Conservation (phyloP, 2,888 invertebrate genomes). For the Cantharis nigra region DNA sequence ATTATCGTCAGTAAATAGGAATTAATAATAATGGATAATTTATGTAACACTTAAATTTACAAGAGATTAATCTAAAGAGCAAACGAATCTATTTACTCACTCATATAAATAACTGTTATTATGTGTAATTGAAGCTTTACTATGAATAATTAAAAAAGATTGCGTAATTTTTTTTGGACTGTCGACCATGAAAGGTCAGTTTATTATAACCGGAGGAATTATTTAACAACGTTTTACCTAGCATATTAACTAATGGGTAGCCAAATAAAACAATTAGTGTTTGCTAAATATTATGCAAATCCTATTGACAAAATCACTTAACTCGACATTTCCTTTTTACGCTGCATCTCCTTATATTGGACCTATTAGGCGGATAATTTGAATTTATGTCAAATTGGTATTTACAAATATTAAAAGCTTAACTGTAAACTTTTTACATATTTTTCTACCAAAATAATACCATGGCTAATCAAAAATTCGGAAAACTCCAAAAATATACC, state of each 20-base stretch:
- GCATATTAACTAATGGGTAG: not conserved
- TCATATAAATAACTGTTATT: constrained; percentile 3
- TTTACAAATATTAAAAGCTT: not conserved
- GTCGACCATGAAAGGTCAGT: constrained; percentile 1
- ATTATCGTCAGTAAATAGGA: not conserved
- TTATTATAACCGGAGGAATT: not conserved
- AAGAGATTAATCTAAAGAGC: not conserved
- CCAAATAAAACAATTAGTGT: not conserved
- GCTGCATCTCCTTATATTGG: not conserved
- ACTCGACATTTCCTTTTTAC: not conserved
- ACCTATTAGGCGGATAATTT: not conserved
- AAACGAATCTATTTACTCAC: not conserved
- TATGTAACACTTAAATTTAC: not conserved
- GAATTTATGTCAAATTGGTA: not conserved
- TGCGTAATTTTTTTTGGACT: not conserved
- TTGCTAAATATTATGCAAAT: not conserved
- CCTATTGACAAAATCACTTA: not conserved
- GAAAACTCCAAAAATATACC: not conserved
- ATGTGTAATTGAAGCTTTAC: not conserved
- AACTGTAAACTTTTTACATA: not conserved
- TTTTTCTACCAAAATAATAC: not conserved
- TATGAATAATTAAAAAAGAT: not conserved
- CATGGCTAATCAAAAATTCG: not conserved
- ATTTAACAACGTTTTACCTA: not conserved
- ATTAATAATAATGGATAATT: not conserved